Conservation (phyloP, 2,888 invertebrate species). For the Phengaris arion region DNA sequence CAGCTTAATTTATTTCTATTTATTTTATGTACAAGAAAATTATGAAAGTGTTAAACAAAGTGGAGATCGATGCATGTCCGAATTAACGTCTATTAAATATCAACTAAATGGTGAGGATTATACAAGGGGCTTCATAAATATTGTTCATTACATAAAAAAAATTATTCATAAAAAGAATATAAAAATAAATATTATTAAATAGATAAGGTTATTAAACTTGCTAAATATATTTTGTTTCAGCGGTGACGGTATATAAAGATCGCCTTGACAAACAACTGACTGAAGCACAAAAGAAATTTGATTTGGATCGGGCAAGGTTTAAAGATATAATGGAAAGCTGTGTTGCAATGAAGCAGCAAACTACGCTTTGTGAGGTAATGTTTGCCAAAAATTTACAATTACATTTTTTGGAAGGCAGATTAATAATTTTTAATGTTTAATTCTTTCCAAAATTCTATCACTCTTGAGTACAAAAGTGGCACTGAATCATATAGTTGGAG, state of each 20-base stretch:
- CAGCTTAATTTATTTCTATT: slow-evolving; percentile 52
- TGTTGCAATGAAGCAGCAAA: slow-evolving; percentile 66
- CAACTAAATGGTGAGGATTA: slow-evolving; percentile 55
- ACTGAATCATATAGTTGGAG: too few relatives aligned
- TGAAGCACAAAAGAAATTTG: slow-evolving; percentile 58
- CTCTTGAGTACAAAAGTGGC: too few relatives aligned
- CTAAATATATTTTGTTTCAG: slow-evolving; percentile 46
- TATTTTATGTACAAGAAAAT: slow-evolving; percentile 54
- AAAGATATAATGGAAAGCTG: slow-evolving; percentile 67
- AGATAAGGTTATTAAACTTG: not conserved
- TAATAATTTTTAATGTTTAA: too few relatives aligned
- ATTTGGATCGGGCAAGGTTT: slow-evolving; percentile 56
- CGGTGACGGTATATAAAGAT: slow-evolving; percentile 67
- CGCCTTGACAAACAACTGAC: slow-evolving; percentile 61
- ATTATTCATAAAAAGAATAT: not conserved
- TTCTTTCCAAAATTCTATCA: too few relatives aligned
- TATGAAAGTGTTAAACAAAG: slow-evolving; percentile 50
- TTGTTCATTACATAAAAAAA: not conserved
- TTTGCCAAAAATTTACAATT: too few relatives aligned
- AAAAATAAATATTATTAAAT: not conserved
- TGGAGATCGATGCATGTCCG: slow-evolving; percentile 59
- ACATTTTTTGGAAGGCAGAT: too few relatives aligned
- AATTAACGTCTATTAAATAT: slow-evolving; percentile 61
- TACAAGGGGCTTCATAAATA: not conserved
- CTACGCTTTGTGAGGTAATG: slow-evolving; percentile 60